phyloP scores from a whole-genome alignment of 1,140 invertebrate genomes.

The Archegozetes longisetosus region DNA sequence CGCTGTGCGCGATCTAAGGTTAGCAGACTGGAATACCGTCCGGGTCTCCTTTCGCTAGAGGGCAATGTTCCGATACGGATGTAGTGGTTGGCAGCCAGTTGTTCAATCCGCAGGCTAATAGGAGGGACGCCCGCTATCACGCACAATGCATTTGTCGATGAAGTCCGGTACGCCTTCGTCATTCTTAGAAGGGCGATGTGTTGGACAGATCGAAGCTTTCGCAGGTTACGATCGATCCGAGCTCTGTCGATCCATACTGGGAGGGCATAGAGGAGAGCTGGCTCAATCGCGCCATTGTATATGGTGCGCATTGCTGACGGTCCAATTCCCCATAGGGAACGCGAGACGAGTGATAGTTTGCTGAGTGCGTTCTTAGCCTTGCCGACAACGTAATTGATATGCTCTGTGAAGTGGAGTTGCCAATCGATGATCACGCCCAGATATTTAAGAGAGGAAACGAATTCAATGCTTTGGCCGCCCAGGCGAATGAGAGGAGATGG shows the following conservation, averaged over 20 bases:
- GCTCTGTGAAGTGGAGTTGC: neutral
- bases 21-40: too few relatives aligned
- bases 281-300: neutral
- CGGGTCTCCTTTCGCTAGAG: too few relatives aligned
- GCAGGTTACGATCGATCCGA: neutral
- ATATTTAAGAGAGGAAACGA: neutral
- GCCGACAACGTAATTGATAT: neutral
- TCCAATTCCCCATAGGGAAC: neutral
- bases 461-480: neutral
- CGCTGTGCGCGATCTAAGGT: too few relatives aligned
- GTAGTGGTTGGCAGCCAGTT: too few relatives aligned
- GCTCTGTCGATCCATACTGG: neutral
- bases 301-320: neutral
- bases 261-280: neutral
- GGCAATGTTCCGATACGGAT: too few relatives aligned
- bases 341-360: neutral
- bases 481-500: too few relatives aligned
- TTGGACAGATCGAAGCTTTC: neutral
- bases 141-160: neutral
- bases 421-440: neutral
- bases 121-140: neutral
- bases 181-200: neutral
- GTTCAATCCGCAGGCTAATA: neutral
- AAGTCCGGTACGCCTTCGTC: neutral
- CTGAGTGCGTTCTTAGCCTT: neutral